phyloP scores from a whole-genome alignment of 2,888 invertebrate genomes.

The Torymus tubicola region DNA sequence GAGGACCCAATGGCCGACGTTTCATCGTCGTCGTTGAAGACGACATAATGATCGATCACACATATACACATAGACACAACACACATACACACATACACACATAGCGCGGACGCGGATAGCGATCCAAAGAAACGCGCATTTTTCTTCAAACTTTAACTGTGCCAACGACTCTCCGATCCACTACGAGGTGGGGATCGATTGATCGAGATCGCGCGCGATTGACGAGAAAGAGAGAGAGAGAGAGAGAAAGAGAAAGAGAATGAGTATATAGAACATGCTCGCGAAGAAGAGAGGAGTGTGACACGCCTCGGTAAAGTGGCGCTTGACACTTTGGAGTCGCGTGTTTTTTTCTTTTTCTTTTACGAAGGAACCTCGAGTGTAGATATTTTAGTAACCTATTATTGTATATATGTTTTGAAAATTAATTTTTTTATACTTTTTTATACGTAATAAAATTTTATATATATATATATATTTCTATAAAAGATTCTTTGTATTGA shows the following conservation, averaged over 20 bases:
- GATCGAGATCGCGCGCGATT: conserved; percentile 28
- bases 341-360: conserved; percentile 32
- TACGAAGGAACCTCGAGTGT: conserved; percentile 46
- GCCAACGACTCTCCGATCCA: conserved; percentile 54
- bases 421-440: conserved; percentile 56
- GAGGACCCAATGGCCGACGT: conserved; percentile 44
- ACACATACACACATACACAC: no score
- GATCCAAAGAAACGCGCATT: conserved; percentile 26
- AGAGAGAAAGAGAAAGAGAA: conserved; percentile 11
- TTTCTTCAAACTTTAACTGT: conserved; percentile 40
- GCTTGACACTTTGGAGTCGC: conserved; percentile 18
- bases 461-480: conserved; percentile 51
- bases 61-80: neutral
- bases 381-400: conserved; percentile 58
- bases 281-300: neutral
- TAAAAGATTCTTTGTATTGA: conserved; percentile 33
- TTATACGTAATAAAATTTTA: conserved; percentile 55
- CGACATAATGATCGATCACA: neutral
- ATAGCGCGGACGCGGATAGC: neutral
- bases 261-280: neutral
- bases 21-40: neutral
- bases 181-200: conserved; percentile 23
- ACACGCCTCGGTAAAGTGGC: neutral
- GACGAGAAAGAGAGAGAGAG: conserved; percentile 21
- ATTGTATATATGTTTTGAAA: conserved; percentile 59